Base-by-base conservation (phyloP, 2,888 invertebrate species). In the Pristionchus entomophagus region DNA sequence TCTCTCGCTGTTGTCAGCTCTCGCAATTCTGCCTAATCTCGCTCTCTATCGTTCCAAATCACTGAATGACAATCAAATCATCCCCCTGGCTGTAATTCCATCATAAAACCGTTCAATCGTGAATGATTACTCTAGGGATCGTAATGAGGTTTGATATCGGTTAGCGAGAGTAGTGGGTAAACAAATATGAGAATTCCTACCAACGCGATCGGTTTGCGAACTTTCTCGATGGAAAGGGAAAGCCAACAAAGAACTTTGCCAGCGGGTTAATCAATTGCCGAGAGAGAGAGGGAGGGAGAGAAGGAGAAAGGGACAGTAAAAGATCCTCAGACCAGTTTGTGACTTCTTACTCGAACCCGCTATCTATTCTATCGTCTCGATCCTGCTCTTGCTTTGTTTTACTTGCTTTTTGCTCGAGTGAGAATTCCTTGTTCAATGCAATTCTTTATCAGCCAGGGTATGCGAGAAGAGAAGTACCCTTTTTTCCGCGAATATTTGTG, bases 261-360 rank as follows among this genome's bases (percentile, higher is more conserved):
- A 73, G 8, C 6, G 73, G 73, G 73, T 73, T 73, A 73, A 45
- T 73, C 73, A 73, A 73, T n/a, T 73, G 45, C 14, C 26, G 41
- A 22, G 73, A 26, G 73, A 22, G 56, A 45, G 41, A 41, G 38
- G 45, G n/a, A 22, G 5, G n/a, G 32, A n/a, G 73, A 41, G 73
- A 41, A 5, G 73, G 26, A 14, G 38, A 73, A 38, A 73, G 73
- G 26, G 73, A 73, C 41, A 73, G 73, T 38, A 45, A 45, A 73
- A 45, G 45, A 73, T 73, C n/a, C 26, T n/a, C 41, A 32, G 73
- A 73, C 73, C 73, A 73, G 51, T 80, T 80, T 80, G 51, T 80
- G 49, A 80, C 51, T 80, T 49, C 78, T 80, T 80, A 49, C 78
- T 80, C 51, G 22, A 80, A 80, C 51, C 51, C 78, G 51, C 51